These are phyloP conservation scores for Drosophila anomelani DNA, from an alignment of 2,888 invertebrate genomes.

Conservation along the genomic window DNA sequence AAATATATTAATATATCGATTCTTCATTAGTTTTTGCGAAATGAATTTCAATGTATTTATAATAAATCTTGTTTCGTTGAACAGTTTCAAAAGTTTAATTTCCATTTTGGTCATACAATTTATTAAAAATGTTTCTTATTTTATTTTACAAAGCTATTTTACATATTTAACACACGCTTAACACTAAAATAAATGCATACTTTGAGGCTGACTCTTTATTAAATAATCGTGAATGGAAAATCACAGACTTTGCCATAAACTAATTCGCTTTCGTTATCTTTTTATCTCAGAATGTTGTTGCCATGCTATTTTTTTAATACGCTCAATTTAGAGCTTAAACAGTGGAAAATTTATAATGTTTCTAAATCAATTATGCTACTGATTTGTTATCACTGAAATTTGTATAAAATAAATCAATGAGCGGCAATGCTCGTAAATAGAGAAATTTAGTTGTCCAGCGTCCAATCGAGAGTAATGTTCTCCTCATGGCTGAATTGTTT, in stretches of 20 bases:
- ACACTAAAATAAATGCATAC: constrained; percentile 8
- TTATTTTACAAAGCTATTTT: constrained; percentile 3
- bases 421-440: background rate
- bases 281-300: background rate
- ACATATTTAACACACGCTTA: background rate
- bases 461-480: constrained; percentile 18
- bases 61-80: background rate
- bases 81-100: background rate
- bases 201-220: constrained; percentile 3
- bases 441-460: constrained; percentile 4
- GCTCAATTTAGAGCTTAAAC: background rate
- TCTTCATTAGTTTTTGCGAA: background rate
- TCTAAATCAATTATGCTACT: constrained; percentile 7
- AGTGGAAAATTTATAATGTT: background rate
- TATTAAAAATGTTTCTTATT: background rate
- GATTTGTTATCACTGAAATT: constrained; percentile 4
- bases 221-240: constrained; percentile 1
- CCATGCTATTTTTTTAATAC: background rate
- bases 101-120: too few species aligned
- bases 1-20: background rate
- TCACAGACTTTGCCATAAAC: background rate
- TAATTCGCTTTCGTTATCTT: background rate
- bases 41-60: background rate
- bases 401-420: background rate
- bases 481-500: constrained; percentile 9